Conservation (phyloP, 2,797 vertebrate genomes). For the Chaunax sp. region DNA sequence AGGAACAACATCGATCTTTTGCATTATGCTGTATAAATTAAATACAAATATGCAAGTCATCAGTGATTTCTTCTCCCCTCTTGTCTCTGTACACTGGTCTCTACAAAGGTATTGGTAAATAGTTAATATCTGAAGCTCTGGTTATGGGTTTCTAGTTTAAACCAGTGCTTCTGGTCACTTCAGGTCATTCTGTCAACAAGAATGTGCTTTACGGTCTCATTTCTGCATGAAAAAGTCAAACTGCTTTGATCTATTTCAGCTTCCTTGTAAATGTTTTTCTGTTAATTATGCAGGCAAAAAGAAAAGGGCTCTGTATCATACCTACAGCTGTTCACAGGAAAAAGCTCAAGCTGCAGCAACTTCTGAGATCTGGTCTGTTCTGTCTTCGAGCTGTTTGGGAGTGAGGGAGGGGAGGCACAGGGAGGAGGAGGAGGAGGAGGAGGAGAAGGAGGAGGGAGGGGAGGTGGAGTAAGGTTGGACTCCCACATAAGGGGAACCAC, state of each 20-base stretch:
- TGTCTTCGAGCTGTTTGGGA: slow-evolving; percentile 66
- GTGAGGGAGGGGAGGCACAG: slow-evolving; percentile 62
- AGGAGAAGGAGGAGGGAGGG: slow-evolving; percentile 59
- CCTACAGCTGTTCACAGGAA: slow-evolving; percentile 21
- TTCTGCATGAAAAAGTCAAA: neutral
- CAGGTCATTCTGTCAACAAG: slow-evolving; percentile 4
- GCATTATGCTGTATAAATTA: neutral
- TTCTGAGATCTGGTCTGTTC: slow-evolving; percentile 49
- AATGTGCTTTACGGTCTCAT: neutral
- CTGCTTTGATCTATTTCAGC: neutral
- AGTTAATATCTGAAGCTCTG: neutral
- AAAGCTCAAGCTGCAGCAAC: slow-evolving; percentile 39
- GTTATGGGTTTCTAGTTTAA: neutral
- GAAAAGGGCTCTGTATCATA: slow-evolving; percentile 4
- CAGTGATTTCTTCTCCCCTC: neutral
- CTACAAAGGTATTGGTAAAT: neutral
- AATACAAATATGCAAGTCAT: slow-evolving; percentile 1
- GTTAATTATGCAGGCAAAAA: slow-evolving; percentile 11
- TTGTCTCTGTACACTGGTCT: neutral
- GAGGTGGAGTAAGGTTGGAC: slow-evolving; percentile 77
- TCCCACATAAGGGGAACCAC: slow-evolving; percentile 76
- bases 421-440: slow-evolving; percentile 59
- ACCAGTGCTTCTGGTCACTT: neutral
- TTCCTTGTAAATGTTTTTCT: neutral
- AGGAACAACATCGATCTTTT: neutral